Base-by-base conservation (phyloP, 2,888 invertebrate species). In the Ormyrus labotus region DNA sequence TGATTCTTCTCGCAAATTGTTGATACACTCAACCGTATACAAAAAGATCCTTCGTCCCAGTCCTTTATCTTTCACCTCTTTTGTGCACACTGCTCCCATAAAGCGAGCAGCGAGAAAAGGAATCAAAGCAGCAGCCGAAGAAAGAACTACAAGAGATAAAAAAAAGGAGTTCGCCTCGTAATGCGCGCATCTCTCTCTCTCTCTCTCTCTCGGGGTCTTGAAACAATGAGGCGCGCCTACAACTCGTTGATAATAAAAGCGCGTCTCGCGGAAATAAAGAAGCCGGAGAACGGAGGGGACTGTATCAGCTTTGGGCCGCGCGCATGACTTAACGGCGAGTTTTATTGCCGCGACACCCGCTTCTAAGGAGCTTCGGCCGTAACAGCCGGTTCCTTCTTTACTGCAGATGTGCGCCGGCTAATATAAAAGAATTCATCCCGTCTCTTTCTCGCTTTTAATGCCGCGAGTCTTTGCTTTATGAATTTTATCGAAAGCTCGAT, bases 291-390 rank as follows among this genome's bases (percentile, higher is more conserved):
- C 5, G 11, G 64, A 50, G 45, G 47, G 11, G 3, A 13, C 19
- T 50, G 64, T 74, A 74, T 73, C 69, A 64, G 70, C 69, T 70
- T 80, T 57, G 57, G 74, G 19, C 53, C 53, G 57, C 34, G 45
- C 13, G 10, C 3, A 5, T 8, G 58, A 47, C 48, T 80, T 75
- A 80, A 75, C 70, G 80, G 57, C 61, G 71, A 67, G 57, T 67
- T 80, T 76, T 80, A 80, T 80, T 72, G 80, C 67, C 53, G 60
- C 53, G 61, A 72, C 61, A 80, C 58, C 71, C 80, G 80, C 75
- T 65, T 50, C 61, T 19, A n/a, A 65, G 34, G 61, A 69, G 58
- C 57, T 68, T 11, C 5, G 48, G 48, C 9, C 64, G 6, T 58
- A 8, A 2, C 57, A 60, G 19, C 13, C 65, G 8, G 13, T 45